A percentile compares a stretch with the other conserved stretches of the same genome.
Conservation (phyloP, 1,140 invertebrate genomes). For the Zaprionus vittiger region DNA sequence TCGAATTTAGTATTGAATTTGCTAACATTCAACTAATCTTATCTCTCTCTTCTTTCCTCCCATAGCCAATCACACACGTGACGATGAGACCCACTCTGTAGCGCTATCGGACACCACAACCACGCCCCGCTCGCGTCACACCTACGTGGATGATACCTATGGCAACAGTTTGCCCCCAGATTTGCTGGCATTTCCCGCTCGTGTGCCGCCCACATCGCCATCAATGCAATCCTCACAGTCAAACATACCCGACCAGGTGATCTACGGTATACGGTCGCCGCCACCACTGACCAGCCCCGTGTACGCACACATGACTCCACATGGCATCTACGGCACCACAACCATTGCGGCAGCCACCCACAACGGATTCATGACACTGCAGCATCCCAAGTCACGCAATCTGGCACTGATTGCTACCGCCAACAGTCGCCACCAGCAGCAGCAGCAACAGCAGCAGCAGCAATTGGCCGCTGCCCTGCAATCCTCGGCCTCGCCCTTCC, state of each 20-base stretch:
- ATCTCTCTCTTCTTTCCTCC: not conserved
- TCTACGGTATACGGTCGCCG: constrained; percentile 80
- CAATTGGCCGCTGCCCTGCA: constrained; percentile 64
- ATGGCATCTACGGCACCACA: constrained; percentile 80
- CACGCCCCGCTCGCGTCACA: constrained; percentile 73
- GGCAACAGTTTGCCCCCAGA: constrained; percentile 88
- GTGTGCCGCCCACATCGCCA: constrained; percentile 87
- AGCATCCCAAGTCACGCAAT: constrained; percentile 82
- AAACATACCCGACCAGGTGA: constrained; percentile 88
- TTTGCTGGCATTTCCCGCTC: constrained; percentile 90
- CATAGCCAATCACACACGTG: constrained; percentile 85
- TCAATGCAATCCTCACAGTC: constrained; percentile 90
- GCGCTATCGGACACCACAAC: constrained; percentile 85
- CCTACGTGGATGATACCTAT: constrained; percentile 80
- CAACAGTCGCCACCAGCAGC: constrained; percentile 84
- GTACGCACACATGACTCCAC: constrained; percentile 81
- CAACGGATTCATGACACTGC: constrained; percentile 83
- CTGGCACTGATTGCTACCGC: constrained; percentile 83
- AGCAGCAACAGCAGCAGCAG: constrained; percentile 83
- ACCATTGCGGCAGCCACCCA: constrained; percentile 67
- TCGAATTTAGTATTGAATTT: not conserved
- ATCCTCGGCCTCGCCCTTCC: constrained; percentile 87
- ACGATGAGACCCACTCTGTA: constrained; percentile 88
- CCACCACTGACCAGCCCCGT: constrained; percentile 81
- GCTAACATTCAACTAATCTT: not conserved